A percentile compares a stretch with the other conserved stretches of the same genome.
phyloP scores from a whole-genome alignment of 2,888 invertebrate genomes.

The Eubasilissa splendida region DNA sequence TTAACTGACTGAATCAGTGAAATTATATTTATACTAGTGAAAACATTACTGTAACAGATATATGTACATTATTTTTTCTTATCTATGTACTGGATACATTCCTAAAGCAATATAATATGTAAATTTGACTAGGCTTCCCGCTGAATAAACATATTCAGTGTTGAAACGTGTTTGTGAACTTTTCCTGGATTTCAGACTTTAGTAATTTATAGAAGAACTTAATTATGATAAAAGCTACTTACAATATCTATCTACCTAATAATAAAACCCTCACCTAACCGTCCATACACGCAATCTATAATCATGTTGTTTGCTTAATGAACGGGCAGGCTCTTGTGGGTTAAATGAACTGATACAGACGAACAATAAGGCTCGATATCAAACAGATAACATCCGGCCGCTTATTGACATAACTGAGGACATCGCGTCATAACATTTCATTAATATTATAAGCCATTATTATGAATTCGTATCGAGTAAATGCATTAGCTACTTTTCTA shows the following conservation, averaged over 20 bases:
- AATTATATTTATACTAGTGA: no score
- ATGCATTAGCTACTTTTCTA: neutral
- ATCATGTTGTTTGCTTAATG: constrained; percentile 39
- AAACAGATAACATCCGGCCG: constrained; percentile 17
- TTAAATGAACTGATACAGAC: constrained; percentile 55
- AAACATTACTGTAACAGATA: no score
- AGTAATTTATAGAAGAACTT: no score
- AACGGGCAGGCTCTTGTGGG: constrained; percentile 47
- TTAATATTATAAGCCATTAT: neutral
- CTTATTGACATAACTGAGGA: neutral
- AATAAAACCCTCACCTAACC: constrained; percentile 3
- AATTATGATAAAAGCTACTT: neutral
- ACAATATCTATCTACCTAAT: neutral
- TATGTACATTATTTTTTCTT: no score
- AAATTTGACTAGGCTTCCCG: no score
- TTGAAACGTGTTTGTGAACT: no score
- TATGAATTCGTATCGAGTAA: neutral
- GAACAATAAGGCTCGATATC: constrained; percentile 42
- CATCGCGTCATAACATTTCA: constrained; percentile 14
- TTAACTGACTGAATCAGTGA: no score
- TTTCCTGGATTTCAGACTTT: no score
- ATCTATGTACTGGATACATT: no score
- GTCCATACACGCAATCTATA: constrained; percentile 34
- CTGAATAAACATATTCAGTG: no score
- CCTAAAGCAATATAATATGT: no score